Evolutionary conservation across 2,797 vertebrate species (phyloP).

Genomic region (Coregonus sp.): DNA sequence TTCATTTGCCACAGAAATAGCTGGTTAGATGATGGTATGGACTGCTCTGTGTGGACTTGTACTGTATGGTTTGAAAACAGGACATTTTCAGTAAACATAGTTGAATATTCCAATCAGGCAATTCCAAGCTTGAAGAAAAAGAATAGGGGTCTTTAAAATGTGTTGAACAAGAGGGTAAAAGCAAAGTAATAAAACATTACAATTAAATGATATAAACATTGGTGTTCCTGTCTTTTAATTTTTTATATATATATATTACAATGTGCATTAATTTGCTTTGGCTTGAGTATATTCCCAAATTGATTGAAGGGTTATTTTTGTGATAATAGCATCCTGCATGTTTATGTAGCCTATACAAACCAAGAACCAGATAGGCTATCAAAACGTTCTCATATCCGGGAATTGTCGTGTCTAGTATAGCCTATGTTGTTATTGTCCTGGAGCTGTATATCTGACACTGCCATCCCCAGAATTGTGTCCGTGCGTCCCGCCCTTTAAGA

Average conservation of each 20-base stretch:
- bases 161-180: constrained; percentile 66
- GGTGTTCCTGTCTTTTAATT: constrained; percentile 49
- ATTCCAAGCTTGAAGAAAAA: constrained; percentile 58
- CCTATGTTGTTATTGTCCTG: constrained; percentile 25
- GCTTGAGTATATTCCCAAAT: background rate
- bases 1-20: constrained; percentile 28
- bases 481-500: constrained; percentile 75
- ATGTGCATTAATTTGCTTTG: background rate
- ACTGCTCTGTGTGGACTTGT: constrained; percentile 31
- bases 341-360: background rate
- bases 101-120: constrained; percentile 63
- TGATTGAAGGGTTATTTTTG: background rate
- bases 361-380: background rate
- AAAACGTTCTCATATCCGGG: background rate
- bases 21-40: constrained; percentile 31
- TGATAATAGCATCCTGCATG: background rate
- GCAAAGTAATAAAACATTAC: constrained; percentile 71
- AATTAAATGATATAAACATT: constrained; percentile 82
- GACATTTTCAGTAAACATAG: constrained; percentile 45
- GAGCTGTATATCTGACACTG: constrained; percentile 45
- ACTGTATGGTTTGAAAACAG: constrained; percentile 33
- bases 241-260: background rate
- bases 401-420: background rate
- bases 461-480: constrained; percentile 59
- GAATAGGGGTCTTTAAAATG: constrained; percentile 54